Percentiles rank a stretch among this genome's conserved stretches.
These are phyloP conservation scores for Amia ocellicauda DNA, from an alignment of 2,113 vertebrate species.

Conservation along the genomic window DNA sequence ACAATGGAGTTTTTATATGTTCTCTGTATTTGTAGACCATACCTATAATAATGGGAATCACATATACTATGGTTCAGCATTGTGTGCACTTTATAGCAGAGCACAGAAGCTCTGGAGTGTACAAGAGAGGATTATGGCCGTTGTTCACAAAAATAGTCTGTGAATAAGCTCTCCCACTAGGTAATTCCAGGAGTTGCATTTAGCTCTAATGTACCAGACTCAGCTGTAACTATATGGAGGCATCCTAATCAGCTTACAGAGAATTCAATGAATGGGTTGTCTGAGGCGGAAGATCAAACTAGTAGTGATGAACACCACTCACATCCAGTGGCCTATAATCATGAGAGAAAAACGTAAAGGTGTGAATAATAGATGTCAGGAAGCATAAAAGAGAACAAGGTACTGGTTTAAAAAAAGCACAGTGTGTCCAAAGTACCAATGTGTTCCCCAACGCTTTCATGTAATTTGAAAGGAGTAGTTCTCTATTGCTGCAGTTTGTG, in stretches of 20 bases:
- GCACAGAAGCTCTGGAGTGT: not conserved
- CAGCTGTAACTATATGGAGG: conserved; percentile 22
- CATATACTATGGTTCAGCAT: not conserved
- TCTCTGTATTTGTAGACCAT: too few species aligned
- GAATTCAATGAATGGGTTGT: conserved; percentile 7
- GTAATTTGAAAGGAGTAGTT: too few species aligned
- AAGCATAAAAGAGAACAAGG: too few species aligned
- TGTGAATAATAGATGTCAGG: not conserved
- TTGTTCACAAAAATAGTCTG: not conserved
- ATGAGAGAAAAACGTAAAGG: not conserved
- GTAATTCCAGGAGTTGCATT: conserved; percentile 17
- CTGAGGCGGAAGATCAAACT: conserved; percentile 21
- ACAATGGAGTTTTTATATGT: too few species aligned
- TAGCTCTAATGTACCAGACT: conserved; percentile 6
- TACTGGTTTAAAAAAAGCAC: too few species aligned
- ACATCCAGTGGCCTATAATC: not conserved
- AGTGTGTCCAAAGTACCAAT: too few species aligned
- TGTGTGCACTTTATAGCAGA: not conserved
- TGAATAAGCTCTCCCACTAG: conserved; percentile 27
- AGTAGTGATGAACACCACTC: not conserved
- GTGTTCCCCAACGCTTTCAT: too few species aligned
- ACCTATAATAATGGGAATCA: too few species aligned
- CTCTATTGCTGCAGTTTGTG: too few species aligned
- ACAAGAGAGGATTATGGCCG: not conserved
- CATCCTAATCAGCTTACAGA: conserved; percentile 24